Evolutionary conservation across 2,113 vertebrate species (phyloP).

Genomic region (Peromyscus californicus): DNA sequence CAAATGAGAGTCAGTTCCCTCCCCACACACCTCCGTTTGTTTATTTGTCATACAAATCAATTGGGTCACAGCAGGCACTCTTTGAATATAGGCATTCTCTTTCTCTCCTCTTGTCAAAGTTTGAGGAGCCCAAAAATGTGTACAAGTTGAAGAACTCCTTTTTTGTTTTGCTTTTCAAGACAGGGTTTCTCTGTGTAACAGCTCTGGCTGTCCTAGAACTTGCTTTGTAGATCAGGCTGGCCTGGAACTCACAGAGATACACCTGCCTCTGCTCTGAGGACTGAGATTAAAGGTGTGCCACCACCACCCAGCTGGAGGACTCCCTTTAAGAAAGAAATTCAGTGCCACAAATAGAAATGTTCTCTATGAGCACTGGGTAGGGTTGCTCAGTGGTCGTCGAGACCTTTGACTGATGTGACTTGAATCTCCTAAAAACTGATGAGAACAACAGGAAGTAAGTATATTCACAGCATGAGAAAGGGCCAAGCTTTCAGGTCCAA

Average conservation of each 20-base stretch:
- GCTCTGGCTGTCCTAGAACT: too few species aligned
- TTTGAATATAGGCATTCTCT: neutral
- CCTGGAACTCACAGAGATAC: neutral
- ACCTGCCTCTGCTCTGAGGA: neutral
- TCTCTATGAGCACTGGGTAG: neutral
- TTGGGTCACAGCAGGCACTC: neutral
- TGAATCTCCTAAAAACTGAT: neutral
- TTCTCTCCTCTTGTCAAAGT: neutral
- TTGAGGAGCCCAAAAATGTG: neutral
- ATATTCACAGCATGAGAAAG: neutral
- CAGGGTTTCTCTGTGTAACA: neutral
- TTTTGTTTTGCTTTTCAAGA: neutral
- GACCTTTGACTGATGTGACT: neutral
- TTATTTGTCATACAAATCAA: neutral
- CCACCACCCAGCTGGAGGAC: neutral
- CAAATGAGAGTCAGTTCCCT: neutral
- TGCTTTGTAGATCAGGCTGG: neutral
- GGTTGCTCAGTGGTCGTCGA: neutral
- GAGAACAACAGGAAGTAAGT: neutral
- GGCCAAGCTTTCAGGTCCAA: neutral
- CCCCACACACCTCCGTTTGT: neutral
- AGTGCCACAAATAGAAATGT: neutral
- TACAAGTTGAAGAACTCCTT: neutral
- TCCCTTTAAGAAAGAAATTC: conserved; percentile 24
- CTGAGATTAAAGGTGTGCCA: neutral